Evolutionary conservation across 64 coral and sea anemone species (phyloP), one percentile per base, ranked within the genome.

Genomic region (Pocillopora verrucosa): DNA sequence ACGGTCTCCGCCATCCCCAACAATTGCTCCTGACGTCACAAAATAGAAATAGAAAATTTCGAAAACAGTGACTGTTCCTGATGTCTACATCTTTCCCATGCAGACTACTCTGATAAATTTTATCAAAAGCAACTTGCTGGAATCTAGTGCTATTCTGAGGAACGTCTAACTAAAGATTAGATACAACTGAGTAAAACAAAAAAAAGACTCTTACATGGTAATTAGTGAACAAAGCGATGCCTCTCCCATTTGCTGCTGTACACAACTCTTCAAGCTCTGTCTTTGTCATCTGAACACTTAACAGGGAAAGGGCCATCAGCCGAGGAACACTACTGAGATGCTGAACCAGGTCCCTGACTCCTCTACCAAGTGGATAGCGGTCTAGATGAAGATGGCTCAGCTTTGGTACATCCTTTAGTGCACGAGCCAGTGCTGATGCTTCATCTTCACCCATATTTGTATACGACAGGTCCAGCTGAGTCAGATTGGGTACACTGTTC

Each of bases 181-280:
- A 45, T 45, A 45, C 41, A 45, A 45, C 41, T 45, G 41, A 45
- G 41, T 45, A 6, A 45, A 45, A 62, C 61, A 62, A 17, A 1
- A 74, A 74, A 34, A 51, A 76, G 20, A 17, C 36, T 51, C 75
- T 76, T 76, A 76, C 75, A 76, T 51, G 36, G 37, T 76, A 76
- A 56, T 76, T 15, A n/a, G 65, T 76, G 14, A 9, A 0, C 13
- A 41, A 9, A 7, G 0, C 9, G 16, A 16, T 38, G 37, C 22
- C 4, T 9, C 14, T 76, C 51, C 16, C 36, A 20, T 34, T 0
- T 72, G 9, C 15, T 45, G 37, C 35, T 76, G 75, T 51, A 14
- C 15, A 76, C 36, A 76, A 41, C 75, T 76, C 75, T 9, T 19
- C 16, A 38, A 38, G 4, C 51, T 76, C 75, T 76, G 15, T 56